A percentile compares a stretch with the other conserved stretches of the same genome.
These are phyloP conservation scores for Ectropis grisescens DNA, from an alignment of 1,140 invertebrate genomes.

Conservation along the genomic window DNA sequence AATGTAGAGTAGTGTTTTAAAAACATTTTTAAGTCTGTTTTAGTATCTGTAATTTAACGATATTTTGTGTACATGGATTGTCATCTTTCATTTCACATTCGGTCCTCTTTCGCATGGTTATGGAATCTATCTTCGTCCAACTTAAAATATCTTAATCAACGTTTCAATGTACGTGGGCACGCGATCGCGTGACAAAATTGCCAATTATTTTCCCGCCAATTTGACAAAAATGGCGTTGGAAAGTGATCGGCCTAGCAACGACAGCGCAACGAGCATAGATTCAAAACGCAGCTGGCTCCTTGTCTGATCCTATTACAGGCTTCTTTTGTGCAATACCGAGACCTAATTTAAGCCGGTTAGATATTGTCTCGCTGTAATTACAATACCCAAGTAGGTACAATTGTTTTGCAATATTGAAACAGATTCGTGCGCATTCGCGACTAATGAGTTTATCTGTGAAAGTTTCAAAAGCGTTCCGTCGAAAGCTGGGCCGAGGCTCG, in stretches of 20 bases:
- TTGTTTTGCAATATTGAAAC: conserved; percentile 26
- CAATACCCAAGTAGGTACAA: too few species aligned
- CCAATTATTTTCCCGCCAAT: conserved; percentile 28
- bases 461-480: too few species aligned
- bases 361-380: conserved; percentile 28
- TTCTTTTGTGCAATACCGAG: conserved; percentile 25
- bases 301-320: conserved; percentile 16
- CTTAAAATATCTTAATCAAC: too few species aligned
- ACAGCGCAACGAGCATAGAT: conserved; percentile 11
- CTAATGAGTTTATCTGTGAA: conserved; percentile 24
- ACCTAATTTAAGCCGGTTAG: conserved; percentile 18
- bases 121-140: too few species aligned
- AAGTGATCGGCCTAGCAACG: conserved; percentile 18
- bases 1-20: too few species aligned
- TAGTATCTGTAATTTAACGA: too few species aligned
- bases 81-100: too few species aligned
- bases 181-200: conserved; percentile 29
- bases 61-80: too few species aligned
- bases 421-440: conserved; percentile 13
- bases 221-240: conserved; percentile 41
- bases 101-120: too few species aligned
- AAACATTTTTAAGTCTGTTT: too few species aligned
- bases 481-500: too few species aligned
- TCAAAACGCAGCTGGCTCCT: conserved; percentile 23
- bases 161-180: conserved; percentile 18